Conservation (phyloP, 2,797 vertebrate species). For the Gymnoscopelus braueri region DNA sequence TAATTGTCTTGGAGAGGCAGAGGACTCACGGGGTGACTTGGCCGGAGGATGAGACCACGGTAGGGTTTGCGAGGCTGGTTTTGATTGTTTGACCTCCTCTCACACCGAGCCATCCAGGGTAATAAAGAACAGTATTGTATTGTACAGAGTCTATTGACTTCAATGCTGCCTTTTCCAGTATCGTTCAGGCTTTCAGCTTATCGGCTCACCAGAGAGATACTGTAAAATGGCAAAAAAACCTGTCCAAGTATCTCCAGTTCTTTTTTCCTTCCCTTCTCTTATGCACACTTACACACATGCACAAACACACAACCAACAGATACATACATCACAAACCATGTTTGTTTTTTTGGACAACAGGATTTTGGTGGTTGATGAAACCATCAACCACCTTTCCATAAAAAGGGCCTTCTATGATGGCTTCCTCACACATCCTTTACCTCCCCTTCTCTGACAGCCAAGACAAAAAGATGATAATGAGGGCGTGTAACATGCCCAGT, state of each 20-base stretch:
- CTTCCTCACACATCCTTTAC: neutral
- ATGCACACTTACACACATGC: neutral
- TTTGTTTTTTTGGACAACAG: too few species aligned
- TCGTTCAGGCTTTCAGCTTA: conserved; percentile 35
- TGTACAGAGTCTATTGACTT: conserved; percentile 22
- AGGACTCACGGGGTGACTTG: neutral
- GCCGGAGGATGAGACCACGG: neutral
- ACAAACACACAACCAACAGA: too few species aligned
- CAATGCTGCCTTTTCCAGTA: conserved; percentile 28
- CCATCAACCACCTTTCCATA: too few species aligned
- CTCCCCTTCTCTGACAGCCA: conserved; percentile 17
- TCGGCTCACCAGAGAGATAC: conserved; percentile 40
- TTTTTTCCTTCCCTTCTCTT: neutral
- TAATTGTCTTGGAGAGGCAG: conserved; percentile 7
- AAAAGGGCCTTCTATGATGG: too few species aligned
- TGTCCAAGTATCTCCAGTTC: conserved; percentile 21
- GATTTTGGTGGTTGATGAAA: too few species aligned
- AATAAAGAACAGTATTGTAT: conserved; percentile 31
- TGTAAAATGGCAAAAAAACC: conserved; percentile 44
- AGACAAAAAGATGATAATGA: conserved; percentile 54
- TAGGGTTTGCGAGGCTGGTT: conserved; percentile 11
- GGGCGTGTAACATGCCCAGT: neutral
- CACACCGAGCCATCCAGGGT: conserved; percentile 20
- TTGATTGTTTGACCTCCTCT: conserved; percentile 35
- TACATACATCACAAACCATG: too few species aligned